These are phyloP conservation scores for Octopus bimaculoides DNA, from an alignment of 1,140 invertebrate genomes.

Conservation along the genomic window DNA sequence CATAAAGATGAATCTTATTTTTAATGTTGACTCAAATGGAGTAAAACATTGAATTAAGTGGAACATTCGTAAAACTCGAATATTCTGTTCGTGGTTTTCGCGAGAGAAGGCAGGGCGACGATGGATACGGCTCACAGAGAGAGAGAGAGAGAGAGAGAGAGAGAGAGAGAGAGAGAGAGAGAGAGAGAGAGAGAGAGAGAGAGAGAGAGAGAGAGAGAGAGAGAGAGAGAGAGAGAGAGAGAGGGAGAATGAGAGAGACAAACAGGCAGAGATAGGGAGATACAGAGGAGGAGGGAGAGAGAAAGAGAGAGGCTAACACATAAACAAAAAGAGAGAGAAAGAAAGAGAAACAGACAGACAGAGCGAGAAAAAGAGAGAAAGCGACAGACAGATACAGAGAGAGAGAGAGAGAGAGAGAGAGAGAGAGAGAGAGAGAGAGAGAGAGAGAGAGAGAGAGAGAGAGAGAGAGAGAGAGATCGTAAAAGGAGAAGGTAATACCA, in stretches of 20 bases:
- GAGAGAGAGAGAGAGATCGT: constrained; percentile 3
- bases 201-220: constrained; percentile 17
- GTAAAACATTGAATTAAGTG: too few species aligned
- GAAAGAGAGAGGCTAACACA: constrained; percentile 3
- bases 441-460: not conserved
- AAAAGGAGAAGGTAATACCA: not conserved
- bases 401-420: not conserved
- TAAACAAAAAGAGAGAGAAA: constrained; percentile 14
- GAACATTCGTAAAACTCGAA: too few species aligned
- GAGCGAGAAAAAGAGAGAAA: not conserved
- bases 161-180: constrained; percentile 19
- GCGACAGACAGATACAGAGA: not conserved
- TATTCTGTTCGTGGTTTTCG: too few species aligned
- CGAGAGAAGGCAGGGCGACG: not conserved
- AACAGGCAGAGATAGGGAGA: not conserved
- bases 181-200: constrained; percentile 21
- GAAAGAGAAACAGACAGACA: not conserved
- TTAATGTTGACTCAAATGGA: too few species aligned
- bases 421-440: not conserved
- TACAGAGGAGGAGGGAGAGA: not conserved
- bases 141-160: constrained; percentile 17
- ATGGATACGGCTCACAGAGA: not conserved
- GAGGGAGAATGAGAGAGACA: constrained; percentile 20
- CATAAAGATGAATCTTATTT: too few species aligned
- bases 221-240: constrained; percentile 17